Evolutionary conservation across 2,888 invertebrate species (phyloP), one percentile per base, ranked within the genome.

Genomic region (Acronicta alni): DNA sequence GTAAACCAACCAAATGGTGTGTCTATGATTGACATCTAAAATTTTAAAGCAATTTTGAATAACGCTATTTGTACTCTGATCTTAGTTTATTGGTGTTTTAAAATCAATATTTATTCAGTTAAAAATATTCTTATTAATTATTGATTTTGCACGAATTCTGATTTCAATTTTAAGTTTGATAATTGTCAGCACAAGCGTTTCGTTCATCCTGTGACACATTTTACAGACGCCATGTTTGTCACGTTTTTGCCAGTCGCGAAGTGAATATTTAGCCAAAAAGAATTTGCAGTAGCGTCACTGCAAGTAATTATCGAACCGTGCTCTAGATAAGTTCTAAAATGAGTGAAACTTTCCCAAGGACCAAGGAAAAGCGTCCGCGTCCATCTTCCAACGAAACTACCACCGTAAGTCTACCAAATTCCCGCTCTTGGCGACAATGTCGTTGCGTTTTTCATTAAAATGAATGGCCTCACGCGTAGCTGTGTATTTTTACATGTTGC

Each of bases 141-240:
- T 15, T 26, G 16, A 23, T 46, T 49, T 54, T 38, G 23, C 2
- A 46, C 52, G 47, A 39, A 20, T 45, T 52, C 53, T 69, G 57
- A 41, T 18, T 30, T 20, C 16, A 26, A 32, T 30, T 47, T 20
- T 41, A 39, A 49, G 16, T 43, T 48, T 55, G 10, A 23, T 39
- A 51, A 57, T 52, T 35, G 10, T 65, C 37, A 55, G 67, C 73
- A 74, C 61, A 71, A 80, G 72, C 79, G 65, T 76, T 66, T 76
- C 76, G 77, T 70, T 26, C 26, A 35, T 65, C 75, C 76, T 77
- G 68, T 87, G 88, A 87, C 87, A 86, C 79, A 81, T 84, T 83
- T 75, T 69, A 72, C 54, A 72, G 90, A 90, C 92, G 92, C 92
- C 92, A 93, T 93, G 86, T 92, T 92, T 89, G 92, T 93, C 92